Evolutionary conservation across 2,888 invertebrate species (phyloP), one percentile per base, ranked within the genome.

Genomic region (Cybosia mesomella): DNA sequence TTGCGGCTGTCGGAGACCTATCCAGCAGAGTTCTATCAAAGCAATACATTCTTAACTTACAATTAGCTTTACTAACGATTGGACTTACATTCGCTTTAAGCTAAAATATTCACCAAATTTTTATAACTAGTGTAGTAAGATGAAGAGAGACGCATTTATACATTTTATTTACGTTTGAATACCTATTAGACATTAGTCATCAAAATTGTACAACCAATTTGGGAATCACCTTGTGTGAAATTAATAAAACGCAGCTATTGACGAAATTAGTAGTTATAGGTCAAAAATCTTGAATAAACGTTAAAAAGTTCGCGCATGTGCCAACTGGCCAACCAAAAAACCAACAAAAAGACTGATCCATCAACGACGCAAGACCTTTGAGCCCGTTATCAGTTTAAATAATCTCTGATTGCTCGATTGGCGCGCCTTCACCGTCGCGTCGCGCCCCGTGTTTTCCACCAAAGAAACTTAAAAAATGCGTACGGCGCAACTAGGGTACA

Each of bases 61-160:
- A 53, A 64, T 58, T 64, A 72, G 72, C 81, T 79, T 76, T 71
- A 76, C 81, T 55, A 76, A 68, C 60, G 64, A 58, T 58, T 57
- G 57, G 57, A 73, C 68, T 73, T 70, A 18, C 53, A 64, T 66
- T 62, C 28, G 76, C 74, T 74, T 78, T 70, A 21, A 70, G 71
- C 78, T 32, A 64, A 67, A 59, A 63, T 62, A 15, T 60, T 63
- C 15, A 61, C 13, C 24, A 49, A 64, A 24, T 8, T 54, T 62
- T 63, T 61, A n/a, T 59, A 43, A 58, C 49, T 24, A 65, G 43
- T 53, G 21, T 36, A 34, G 15, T 63, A 63, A 63, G 34, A 22
- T 49, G 8, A 22, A 54, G 13, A 49, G 22, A 18, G 11, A 22
- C 4, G 15, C 32, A 22, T 58, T 58, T 49, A 49, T 49, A 9